Base-by-base conservation (phyloP, 2,888 invertebrate genomes). In the Epinotia nisella region DNA sequence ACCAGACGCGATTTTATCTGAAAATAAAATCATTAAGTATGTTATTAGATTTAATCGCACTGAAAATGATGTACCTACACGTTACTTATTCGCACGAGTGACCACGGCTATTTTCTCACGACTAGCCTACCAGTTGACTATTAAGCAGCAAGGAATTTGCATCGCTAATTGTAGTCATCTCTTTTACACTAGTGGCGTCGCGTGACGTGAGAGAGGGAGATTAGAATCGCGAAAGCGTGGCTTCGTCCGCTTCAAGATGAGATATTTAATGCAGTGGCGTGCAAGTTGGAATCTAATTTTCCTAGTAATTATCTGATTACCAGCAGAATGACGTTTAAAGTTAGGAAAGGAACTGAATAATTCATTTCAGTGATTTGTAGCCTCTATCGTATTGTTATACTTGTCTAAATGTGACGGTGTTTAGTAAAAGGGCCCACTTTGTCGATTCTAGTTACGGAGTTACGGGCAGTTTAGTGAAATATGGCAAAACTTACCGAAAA, bases 81-180 rank as follows among this genome's bases (percentile, higher is more conserved):
- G 58, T 74, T 74, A 75, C 74, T 76, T 80, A 76, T 79, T 74
- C 76, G 78, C 78, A 75, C 75, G 77, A 76, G 71, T 74, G 83
- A 79, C 77, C 82, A 58, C 39, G 73, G 78, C 81, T 81, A 86
- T 88, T 86, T 89, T 90, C 90, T 88, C 90, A 90, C 90, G 90
- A 82, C 79, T 78, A 58, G 29, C 80, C 82, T 78, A 83, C 78
- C 82, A 81, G 77, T 79, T 75, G 89, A 89, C 87, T 90, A 85
- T 86, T 86, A 90, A 89, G 83, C 85, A 85, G 87, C 82, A 76
- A 86, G 84, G 88, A 87, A 90, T 90, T 89, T 87, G 84, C 88
- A 89, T 89, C 82, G 82, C 85, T 89, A 86, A 84, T 85, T 78
- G 81, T 78, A 76, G 74, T 76, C 75, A 74, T 81, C 81, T 85